Base-by-base conservation (phyloP, 2,797 vertebrate genomes). In the Babyrousa celebensis region DNA sequence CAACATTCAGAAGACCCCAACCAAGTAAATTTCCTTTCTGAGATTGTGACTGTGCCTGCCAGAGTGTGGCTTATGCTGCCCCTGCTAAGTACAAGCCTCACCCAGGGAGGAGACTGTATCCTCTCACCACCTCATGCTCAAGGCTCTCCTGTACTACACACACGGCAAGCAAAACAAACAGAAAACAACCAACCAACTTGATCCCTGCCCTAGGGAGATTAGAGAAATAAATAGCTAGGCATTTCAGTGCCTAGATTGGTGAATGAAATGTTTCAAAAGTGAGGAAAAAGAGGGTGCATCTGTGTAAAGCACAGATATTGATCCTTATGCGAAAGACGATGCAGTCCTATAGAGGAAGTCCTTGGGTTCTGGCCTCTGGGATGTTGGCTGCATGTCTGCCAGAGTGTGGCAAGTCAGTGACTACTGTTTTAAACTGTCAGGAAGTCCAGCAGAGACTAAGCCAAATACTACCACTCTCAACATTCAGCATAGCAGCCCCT, bases 11-110 rank as follows among this genome's bases (percentile, higher is more conserved):
- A 95, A 4, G 98, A 98, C 6, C 98, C 98, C 40, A 99, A 99
- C 95, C 99, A 99, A 96, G 98, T 99, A n/a, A 88, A 98, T 16
- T 95, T 97, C 87, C 97, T 98, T 80, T 3, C 89, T 10, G 98
- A 99, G 17, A 21, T 36, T 18, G 85, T 99, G 72, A 79, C 12
- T 0, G 98, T 99, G 89, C 98, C 98, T 48, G 96, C 98, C 12
- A 90, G 95, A 4, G 98, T 99, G 94, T 97, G 99, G 12, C 98
- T 99, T 32, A 97, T 91, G 56, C 98, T 99, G 98, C 99, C 99
- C 65, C 89, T 95, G 98, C 36, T 99, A 91, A 98, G 98, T 98
- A 29, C 9, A 62, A 12, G 62, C 58, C 70, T 75, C 36, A 52
- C 16, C 18, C 5, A 14, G n/a, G 43, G 43, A 65, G 40, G 62